A percentile compares a stretch with the other conserved stretches of the same genome.
phyloP scores from a whole-genome alignment of 2,888 invertebrate genomes.

The Dryobota labecula region DNA sequence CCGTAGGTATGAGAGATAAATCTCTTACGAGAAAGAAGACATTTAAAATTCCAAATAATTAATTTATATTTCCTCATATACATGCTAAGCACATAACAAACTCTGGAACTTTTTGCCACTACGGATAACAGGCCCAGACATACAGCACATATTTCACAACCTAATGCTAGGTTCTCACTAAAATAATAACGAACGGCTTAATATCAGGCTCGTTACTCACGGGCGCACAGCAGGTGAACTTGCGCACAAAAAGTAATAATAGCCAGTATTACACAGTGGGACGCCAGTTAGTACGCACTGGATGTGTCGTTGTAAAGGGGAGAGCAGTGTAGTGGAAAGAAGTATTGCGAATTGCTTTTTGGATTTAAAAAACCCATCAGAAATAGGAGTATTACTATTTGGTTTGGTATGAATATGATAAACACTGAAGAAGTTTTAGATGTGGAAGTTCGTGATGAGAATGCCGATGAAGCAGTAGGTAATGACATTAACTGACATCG shows the following conservation, averaged over 20 bases:
- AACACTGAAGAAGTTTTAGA: neutral
- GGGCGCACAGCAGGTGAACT: conserved; percentile 78
- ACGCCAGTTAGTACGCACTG: conserved; percentile 65
- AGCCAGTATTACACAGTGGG: conserved; percentile 66
- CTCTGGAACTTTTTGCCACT: neutral
- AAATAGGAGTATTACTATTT: neutral
- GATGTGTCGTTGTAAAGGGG: conserved; percentile 32
- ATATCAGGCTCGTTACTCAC: conserved; percentile 75
- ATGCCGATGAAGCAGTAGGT: neutral
- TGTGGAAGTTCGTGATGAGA: neutral
- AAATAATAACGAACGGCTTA: conserved; percentile 62
- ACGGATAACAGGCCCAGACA: neutral
- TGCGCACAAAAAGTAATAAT: conserved; percentile 64
- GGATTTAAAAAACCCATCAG: conserved; percentile 11
- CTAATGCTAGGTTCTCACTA: conserved; percentile 48
- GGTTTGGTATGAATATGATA: neutral
- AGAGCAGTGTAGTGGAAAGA: conserved; percentile 33
- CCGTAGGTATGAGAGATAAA: neutral
- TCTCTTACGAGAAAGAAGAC: neutral
- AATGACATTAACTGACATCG: neutral
- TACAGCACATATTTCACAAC: conserved; percentile 47
- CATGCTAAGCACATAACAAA: neutral
- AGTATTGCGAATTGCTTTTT: conserved; percentile 34
- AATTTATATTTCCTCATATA: neutral
- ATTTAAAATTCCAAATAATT: neutral